phyloP scores from a whole-genome alignment of 1,140 invertebrate genomes.

The Caenorhabditis remanei region DNA sequence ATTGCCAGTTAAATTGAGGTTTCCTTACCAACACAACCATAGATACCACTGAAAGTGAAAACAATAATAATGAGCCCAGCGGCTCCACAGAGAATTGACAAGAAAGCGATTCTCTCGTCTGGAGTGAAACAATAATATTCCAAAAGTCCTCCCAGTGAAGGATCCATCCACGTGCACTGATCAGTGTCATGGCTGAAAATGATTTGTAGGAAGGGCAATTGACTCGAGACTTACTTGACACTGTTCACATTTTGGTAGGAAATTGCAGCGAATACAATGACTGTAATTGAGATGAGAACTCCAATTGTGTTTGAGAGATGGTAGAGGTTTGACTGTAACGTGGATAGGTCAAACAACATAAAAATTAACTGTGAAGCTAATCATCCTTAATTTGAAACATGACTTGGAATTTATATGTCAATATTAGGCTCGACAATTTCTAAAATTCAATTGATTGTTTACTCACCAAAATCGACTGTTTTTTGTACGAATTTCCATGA shows the following conservation, averaged over 20 bases:
- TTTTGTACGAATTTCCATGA: conserved; percentile 27
- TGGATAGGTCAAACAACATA: background rate
- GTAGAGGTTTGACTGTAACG: conserved; percentile 18
- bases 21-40: conserved; percentile 15
- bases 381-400: too few species aligned
- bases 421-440: too few species aligned
- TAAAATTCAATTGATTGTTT: background rate
- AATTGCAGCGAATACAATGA: conserved; percentile 31
- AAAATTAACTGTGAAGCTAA: too few species aligned
- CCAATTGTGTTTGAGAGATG: conserved; percentile 6
- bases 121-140: conserved; percentile 37
- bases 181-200: conserved; percentile 1
- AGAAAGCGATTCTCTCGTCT: conserved; percentile 5
- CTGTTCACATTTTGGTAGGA: background rate
- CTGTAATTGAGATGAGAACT: background rate
- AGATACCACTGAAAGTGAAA: background rate
- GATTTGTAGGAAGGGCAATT: too few species aligned
- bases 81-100: conserved; percentile 16
- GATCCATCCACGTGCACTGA: background rate
- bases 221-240: background rate
- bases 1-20: background rate
- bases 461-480: conserved; percentile 23
- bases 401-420: background rate
- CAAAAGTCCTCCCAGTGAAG: background rate
- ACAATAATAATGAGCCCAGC: conserved; percentile 30